Conservation (phyloP, 2,888 invertebrate species). For the Euphydryas editha region DNA sequence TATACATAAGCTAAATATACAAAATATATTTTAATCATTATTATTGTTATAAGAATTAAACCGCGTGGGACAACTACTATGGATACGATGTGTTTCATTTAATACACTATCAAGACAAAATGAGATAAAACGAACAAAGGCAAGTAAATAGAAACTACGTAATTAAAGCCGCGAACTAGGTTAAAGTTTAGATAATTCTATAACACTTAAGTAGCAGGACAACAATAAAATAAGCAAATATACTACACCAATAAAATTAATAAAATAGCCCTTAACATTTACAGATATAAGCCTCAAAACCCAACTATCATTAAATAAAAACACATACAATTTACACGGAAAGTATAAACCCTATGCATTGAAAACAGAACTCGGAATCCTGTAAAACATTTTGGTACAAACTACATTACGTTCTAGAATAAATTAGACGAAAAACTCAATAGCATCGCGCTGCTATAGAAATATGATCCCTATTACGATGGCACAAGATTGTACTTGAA, state of each 20-base stretch:
- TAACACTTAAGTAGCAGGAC: background rate
- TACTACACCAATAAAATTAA: background rate
- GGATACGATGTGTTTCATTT: too few relatives aligned
- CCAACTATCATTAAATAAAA: slow-evolving; percentile 3
- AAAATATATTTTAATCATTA: too few relatives aligned
- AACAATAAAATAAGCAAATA: background rate
- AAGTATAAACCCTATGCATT: background rate
- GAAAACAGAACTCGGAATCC: background rate
- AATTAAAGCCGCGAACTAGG: too few relatives aligned
- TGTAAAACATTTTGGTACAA: background rate
- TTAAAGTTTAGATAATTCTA: too few relatives aligned
- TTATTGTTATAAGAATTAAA: too few relatives aligned
- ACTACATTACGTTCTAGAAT: slow-evolving; percentile 6
- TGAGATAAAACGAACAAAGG: too few relatives aligned
- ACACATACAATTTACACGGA: background rate
- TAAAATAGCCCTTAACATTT: background rate
- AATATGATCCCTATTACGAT: slow-evolving; percentile 7
- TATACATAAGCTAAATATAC: too few relatives aligned
- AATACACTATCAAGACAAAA: too few relatives aligned
- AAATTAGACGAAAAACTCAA: slow-evolving; percentile 14
- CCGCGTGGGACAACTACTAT: too few relatives aligned
- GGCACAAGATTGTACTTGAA: background rate
- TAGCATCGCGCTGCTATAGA: background rate
- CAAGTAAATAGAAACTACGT: too few relatives aligned
- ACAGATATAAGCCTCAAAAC: background rate